Evolutionary conservation across 2,888 invertebrate species (phyloP).

Genomic region (Dione juno): DNA sequence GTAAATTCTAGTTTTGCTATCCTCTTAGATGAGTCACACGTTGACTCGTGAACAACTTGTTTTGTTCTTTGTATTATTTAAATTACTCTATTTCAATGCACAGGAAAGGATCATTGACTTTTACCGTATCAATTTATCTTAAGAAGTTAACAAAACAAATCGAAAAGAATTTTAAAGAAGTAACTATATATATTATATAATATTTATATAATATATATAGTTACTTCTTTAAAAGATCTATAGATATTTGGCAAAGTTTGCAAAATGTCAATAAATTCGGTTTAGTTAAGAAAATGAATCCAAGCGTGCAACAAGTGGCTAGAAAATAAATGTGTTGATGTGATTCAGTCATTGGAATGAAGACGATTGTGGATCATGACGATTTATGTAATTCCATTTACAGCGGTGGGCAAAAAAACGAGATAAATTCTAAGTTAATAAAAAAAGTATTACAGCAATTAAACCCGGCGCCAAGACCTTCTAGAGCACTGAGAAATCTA

Average conservation of each 20-base stretch:
- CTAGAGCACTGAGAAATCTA: not conserved
- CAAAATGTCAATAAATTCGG: slow-evolving; percentile 72
- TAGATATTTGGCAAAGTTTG: slow-evolving; percentile 52
- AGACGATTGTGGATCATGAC: slow-evolving; percentile 33
- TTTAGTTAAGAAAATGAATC: slow-evolving; percentile 55
- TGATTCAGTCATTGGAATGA: slow-evolving; percentile 50
- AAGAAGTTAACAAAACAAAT: not conserved
- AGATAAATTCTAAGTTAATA: slow-evolving; percentile 52
- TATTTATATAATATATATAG: too few relatives aligned
- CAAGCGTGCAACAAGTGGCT: slow-evolving; percentile 71
- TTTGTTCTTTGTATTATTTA: slow-evolving; percentile 31
- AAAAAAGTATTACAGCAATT: slow-evolving; percentile 47
- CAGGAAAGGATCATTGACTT: slow-evolving; percentile 53
- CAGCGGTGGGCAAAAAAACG: slow-evolving; percentile 45
- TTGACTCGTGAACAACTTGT: slow-evolving; percentile 35
- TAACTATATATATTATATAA: too few relatives aligned
- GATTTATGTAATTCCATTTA: slow-evolving; percentile 54
- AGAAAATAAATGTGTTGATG: slow-evolving; percentile 57
- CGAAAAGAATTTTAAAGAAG: not conserved
- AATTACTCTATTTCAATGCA: slow-evolving; percentile 47
- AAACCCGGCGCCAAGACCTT: not conserved
- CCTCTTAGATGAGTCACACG: slow-evolving; percentile 16
- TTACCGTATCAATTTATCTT: not conserved
- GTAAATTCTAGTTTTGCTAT: slow-evolving; percentile 26
- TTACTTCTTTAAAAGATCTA: not conserved